Evolutionary conservation across 2,113 vertebrate species (phyloP).

Genomic region (Reinhardtius hippoglossoides): DNA sequence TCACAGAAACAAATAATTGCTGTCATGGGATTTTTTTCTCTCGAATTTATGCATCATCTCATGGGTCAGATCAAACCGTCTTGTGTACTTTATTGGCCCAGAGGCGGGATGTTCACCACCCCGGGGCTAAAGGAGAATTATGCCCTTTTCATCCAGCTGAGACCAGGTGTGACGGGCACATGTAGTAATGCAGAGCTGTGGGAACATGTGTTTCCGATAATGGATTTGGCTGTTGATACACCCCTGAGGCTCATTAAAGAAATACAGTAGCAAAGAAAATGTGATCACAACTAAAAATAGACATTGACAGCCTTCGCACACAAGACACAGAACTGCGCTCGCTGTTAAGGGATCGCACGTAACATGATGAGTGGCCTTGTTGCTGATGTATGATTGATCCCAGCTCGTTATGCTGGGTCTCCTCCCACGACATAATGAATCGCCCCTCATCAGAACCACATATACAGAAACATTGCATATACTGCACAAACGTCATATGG

Average conservation of each 20-base stretch:
- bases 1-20: neutral
- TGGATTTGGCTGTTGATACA: constrained; percentile 47
- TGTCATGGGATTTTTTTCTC: neutral
- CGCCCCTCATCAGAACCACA: constrained; percentile 7
- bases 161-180: constrained; percentile 48
- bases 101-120: neutral
- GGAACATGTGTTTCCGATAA: constrained; percentile 64
- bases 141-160: constrained; percentile 7
- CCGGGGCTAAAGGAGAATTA: neutral
- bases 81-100: neutral
- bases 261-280: constrained; percentile 40
- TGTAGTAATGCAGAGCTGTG: constrained; percentile 46
- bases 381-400: constrained; percentile 45
- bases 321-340: neutral
- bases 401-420: constrained; percentile 7
- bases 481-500: neutral
- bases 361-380: constrained; percentile 42
- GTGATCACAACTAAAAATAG: constrained; percentile 36
- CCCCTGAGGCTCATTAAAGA: constrained; percentile 72
- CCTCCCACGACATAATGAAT: constrained; percentile 19
- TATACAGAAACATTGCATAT: neutral
- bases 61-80: neutral
- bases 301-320: constrained; percentile 42
- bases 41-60: neutral
- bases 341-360: constrained; percentile 18